These are phyloP conservation scores for Drosophila miranda DNA, from an alignment of 1,140 invertebrate genomes.

Conservation along the genomic window DNA sequence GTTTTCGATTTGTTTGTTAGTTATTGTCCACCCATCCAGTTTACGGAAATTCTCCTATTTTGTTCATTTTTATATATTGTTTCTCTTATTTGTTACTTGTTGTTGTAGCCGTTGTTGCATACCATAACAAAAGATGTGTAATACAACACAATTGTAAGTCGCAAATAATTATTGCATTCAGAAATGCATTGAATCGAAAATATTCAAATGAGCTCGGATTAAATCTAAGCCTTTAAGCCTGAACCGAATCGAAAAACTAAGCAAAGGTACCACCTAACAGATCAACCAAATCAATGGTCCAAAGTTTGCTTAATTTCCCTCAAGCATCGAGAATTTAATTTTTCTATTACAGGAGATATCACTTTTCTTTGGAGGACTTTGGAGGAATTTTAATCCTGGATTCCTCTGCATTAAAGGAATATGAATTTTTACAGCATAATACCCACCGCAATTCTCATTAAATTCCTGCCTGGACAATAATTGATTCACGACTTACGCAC, in stretches of 20 bases:
- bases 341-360: too few relatives aligned
- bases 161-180: constrained; percentile 24
- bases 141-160: constrained; percentile 10
- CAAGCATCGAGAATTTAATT: too few relatives aligned
- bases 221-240: constrained; percentile 30
- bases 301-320: too few relatives aligned
- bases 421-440: too few relatives aligned
- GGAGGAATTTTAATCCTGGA: too few relatives aligned
- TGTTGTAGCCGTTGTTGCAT: not conserved
- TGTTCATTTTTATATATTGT: constrained; percentile 14
- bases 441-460: too few relatives aligned
- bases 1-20: constrained; percentile 60
- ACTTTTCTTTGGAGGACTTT: too few relatives aligned
- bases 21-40: constrained; percentile 82
- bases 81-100: constrained; percentile 9
- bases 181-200: constrained; percentile 28
- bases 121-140: constrained; percentile 9
- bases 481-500: too few relatives aligned
- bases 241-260: not conserved
- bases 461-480: too few relatives aligned
- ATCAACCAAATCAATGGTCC: too few relatives aligned
- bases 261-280: too few relatives aligned
- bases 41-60: constrained; percentile 75
- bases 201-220: constrained; percentile 41
- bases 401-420: too few relatives aligned